Base-by-base conservation (phyloP, 1,140 invertebrate genomes). In the Aphelinus atriplicis region DNA sequence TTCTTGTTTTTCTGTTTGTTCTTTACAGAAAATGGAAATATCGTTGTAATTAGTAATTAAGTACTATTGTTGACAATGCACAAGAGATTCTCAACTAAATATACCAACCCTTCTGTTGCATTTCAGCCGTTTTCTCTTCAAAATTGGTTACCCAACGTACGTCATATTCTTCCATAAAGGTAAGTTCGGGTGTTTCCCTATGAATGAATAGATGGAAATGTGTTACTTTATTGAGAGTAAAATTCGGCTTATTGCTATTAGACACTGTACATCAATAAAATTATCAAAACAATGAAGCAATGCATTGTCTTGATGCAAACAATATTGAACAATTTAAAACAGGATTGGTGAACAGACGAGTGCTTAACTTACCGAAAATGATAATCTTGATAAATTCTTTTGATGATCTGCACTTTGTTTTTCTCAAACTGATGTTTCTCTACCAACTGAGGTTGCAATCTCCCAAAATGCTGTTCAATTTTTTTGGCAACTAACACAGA, bases 401-500 rank as follows among this genome's bases (percentile, higher is more conserved):
- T 87, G 73, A 90, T 87, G 80, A 90, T 89, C 76, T 89, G 86
- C 81, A 89, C 86, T 80, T 89, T 90, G 72, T 89, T 89, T 71
- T 89, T 88, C 71, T 90, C 88, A 79, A 89, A 91, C 57, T 87
- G 87, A 77, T 86, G 86, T 58, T 88, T 86, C 65, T 90, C 89
- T 43, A 90, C 88, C 69, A 88, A 84, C 69, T 89, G 89, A 7
- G 91, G 91, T 69, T 89, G 88, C 65, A 92, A 81, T 79, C 91
- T 87, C n/a, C 91, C 91, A 79, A 89, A 91, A 75, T 88, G 88
- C 77, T 90, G 86, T 84, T 92, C 91, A 69, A 92, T 91, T 76
- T 89, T 90, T 80, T 90, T 90, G 10, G 89, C 89, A 73, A 91
- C 89, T 81, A 90, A 88, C 77, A 84, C 89, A 79, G 81, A 89